phyloP scores from a whole-genome alignment of 2,797 vertebrate species.

The Lateolabrax maculatus region DNA sequence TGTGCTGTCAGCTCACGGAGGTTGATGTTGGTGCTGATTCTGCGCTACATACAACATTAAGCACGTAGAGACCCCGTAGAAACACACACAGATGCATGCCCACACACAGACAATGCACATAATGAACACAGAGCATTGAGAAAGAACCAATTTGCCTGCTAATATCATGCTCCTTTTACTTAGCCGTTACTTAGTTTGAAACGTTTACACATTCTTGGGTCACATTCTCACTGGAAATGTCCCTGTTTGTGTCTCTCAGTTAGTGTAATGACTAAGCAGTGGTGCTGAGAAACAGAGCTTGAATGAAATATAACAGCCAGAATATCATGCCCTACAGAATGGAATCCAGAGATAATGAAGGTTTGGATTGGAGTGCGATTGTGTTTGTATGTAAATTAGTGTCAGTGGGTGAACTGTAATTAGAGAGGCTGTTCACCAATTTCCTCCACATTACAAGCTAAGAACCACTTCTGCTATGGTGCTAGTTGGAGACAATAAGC shows the following conservation, averaged over 20 bases:
- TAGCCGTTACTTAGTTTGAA: constrained; percentile 1
- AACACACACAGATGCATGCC: background rate
- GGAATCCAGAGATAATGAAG: constrained; percentile 74
- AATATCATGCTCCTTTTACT: constrained; percentile 12
- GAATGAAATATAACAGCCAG: constrained; percentile 73
- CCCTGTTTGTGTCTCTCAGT: constrained; percentile 40
- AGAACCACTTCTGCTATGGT: constrained; percentile 60
- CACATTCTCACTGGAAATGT: constrained; percentile 32
- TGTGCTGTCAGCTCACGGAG: constrained; percentile 17
- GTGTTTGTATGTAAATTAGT: constrained; percentile 82
- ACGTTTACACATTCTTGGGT: constrained; percentile 36
- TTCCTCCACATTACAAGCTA: constrained; percentile 71
- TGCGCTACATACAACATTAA: background rate
- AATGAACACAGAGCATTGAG: background rate
- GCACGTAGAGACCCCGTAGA: background rate
- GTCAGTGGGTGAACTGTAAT: constrained; percentile 83
- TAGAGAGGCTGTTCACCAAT: constrained; percentile 79
- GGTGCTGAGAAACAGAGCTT: constrained; percentile 52
- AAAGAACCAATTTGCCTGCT: background rate
- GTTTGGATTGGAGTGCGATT: constrained; percentile 73
- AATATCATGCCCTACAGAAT: constrained; percentile 70
- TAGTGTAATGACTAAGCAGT: constrained; percentile 57
- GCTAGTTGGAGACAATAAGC: constrained; percentile 62
- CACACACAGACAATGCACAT: background rate
- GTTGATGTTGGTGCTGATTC: background rate